Evolutionary conservation across 2,888 invertebrate genomes (phyloP).

Genomic region (Baronia brevicornis): DNA sequence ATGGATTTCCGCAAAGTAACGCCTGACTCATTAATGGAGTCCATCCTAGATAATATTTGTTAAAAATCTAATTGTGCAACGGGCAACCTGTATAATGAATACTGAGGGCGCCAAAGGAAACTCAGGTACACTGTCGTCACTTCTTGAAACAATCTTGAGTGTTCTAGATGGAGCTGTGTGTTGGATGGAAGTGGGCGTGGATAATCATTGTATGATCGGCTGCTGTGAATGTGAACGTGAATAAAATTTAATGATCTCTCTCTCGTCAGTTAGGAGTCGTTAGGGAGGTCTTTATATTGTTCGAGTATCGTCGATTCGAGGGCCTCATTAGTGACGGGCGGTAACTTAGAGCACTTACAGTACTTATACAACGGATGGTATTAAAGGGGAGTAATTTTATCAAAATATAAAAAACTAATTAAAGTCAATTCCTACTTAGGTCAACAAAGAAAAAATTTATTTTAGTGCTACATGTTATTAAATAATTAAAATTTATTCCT

Average conservation of each 20-base stretch:
- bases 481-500: no score
- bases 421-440: no score
- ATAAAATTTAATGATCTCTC: conserved; percentile 4
- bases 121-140: conserved; percentile 2
- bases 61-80: no score
- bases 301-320: conserved; percentile 36
- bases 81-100: no score
- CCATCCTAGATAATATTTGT: no score
- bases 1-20: no score
- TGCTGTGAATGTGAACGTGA: conserved; percentile 1
- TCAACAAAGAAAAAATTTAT: no score
- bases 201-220: conserved; percentile 1
- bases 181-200: conserved; percentile 10
- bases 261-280: conserved; percentile 22
- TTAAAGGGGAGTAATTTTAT: conserved; percentile 6
- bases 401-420: no score
- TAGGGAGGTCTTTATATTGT: conserved; percentile 32
- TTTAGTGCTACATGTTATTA: no score
- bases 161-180: conserved; percentile 4
- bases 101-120: no score
- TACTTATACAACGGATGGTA: conserved; percentile 2
- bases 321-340: conserved; percentile 52
- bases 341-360: conserved; percentile 11
- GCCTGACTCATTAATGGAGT: no score
- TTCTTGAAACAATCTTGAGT: conserved; percentile 9